A percentile compares a stretch with the other conserved stretches of the same genome.
These are phyloP conservation scores for Eulimnadia texana DNA, from an alignment of 1,140 invertebrate species.

Conservation along the genomic window DNA sequence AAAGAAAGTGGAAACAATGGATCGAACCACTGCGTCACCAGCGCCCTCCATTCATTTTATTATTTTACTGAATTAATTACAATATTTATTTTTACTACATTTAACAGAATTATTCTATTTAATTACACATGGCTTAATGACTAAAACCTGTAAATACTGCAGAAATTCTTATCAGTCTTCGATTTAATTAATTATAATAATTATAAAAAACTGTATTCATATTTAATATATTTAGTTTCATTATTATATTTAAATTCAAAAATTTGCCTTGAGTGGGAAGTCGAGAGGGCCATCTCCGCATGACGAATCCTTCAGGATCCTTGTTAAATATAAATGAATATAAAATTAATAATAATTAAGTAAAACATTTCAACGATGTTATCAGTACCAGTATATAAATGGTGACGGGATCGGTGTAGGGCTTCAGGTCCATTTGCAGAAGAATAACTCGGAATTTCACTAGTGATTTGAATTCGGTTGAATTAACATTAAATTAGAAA, in stretches of 20 bases:
- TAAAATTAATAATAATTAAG: conserved; percentile 8
- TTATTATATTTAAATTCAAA: neutral
- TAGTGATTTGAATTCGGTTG: conserved; percentile 17
- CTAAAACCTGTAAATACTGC: too few species aligned
- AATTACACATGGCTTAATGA: too few species aligned
- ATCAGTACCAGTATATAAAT: conserved; percentile 31
- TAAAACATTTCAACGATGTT: neutral
- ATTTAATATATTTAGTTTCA: neutral
- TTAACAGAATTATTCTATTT: too few species aligned
- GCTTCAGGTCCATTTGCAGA: conserved; percentile 32
- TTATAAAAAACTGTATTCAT: too few species aligned
- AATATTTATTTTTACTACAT: too few species aligned
- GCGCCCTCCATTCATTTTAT: too few species aligned
- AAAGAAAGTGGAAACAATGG: too few species aligned
- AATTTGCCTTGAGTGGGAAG: conserved; percentile 32
- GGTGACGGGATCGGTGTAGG: conserved; percentile 34
- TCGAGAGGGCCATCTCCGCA: conserved; percentile 35
- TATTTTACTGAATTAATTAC: too few species aligned
- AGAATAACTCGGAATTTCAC: conserved; percentile 33
- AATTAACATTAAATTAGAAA: neutral
- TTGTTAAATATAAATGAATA: conserved; percentile 17
- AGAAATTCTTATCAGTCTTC: too few species aligned
- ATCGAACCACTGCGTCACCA: too few species aligned
- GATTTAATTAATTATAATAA: too few species aligned
- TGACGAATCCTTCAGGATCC: conserved; percentile 34